Conservation (phyloP, 2,888 invertebrate species). For the Cheilosia pagana region DNA sequence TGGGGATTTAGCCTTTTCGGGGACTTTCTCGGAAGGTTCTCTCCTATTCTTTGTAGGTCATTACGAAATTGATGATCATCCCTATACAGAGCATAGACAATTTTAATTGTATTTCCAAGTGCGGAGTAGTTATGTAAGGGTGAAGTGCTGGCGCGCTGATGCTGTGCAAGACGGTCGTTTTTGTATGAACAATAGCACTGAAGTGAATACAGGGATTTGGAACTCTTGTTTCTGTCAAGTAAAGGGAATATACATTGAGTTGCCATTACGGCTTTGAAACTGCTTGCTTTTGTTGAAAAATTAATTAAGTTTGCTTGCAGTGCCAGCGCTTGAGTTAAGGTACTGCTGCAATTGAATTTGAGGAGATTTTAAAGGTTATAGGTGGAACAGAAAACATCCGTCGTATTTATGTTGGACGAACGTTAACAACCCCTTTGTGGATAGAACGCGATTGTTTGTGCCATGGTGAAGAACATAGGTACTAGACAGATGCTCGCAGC, state of each 20-base stretch:
- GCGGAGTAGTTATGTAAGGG: constrained; percentile 58
- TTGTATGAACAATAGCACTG: constrained; percentile 42
- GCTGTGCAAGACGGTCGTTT: constrained; percentile 20
- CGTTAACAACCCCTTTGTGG: too few species aligned
- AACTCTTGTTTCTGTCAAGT: background rate
- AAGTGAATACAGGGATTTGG: constrained; percentile 34
- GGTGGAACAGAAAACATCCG: background rate
- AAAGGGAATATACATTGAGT: background rate
- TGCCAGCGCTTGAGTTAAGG: background rate
- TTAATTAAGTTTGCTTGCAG: background rate
- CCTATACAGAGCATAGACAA: constrained; percentile 51
- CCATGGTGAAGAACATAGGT: too few species aligned
- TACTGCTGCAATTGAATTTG: background rate
- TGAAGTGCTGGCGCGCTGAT: constrained; percentile 22
- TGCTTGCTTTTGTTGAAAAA: too few species aligned
- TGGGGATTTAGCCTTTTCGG: constrained; percentile 39
- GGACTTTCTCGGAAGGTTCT: constrained; percentile 29
- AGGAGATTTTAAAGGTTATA: background rate
- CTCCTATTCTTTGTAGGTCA: constrained; percentile 52
- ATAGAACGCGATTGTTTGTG: too few species aligned
- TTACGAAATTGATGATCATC: constrained; percentile 72
- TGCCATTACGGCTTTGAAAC: background rate
- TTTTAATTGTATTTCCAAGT: constrained; percentile 73
- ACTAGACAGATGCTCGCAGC: too few species aligned
- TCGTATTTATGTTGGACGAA: too few species aligned